These are phyloP conservation scores for Peromyscus nudipes DNA, from an alignment of 2,797 vertebrate species.

Conservation along the genomic window DNA sequence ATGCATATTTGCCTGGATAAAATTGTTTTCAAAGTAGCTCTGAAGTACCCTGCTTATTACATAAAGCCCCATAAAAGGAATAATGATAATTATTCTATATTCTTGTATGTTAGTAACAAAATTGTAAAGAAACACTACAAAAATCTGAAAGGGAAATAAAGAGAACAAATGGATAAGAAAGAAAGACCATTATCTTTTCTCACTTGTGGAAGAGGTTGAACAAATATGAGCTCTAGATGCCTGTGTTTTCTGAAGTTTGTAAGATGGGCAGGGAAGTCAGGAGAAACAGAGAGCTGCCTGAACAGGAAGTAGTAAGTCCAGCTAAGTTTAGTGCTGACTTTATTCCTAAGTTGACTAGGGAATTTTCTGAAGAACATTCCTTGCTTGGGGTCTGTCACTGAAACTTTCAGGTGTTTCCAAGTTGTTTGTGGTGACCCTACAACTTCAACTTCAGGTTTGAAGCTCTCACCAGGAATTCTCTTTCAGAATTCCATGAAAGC, in stretches of 20 bases:
- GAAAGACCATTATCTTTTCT: neutral
- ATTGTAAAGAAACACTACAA: neutral
- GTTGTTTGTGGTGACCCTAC: neutral
- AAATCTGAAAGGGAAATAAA: conserved; percentile 19
- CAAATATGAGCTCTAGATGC: neutral
- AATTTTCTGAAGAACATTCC: neutral
- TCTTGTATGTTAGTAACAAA: neutral
- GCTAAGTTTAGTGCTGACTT: neutral
- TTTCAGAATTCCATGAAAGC: neutral
- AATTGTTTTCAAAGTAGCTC: neutral
- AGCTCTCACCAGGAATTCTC: neutral
- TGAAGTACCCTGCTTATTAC: neutral
- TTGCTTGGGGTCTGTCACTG: neutral
- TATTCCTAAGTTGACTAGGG: neutral
- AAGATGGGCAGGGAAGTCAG: neutral
- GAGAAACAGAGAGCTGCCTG: neutral
- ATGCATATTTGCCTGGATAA: neutral
- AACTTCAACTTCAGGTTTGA: neutral
- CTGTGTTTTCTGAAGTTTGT: neutral
- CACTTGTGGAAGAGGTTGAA: neutral
- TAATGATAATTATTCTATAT: neutral
- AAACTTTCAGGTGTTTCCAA: neutral
- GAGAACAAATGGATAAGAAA: neutral
- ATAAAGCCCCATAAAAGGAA: neutral
- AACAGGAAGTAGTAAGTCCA: neutral